Base-by-base conservation (phyloP, 2,888 invertebrate genomes). In the Dyspetes luteomarginatus region DNA sequence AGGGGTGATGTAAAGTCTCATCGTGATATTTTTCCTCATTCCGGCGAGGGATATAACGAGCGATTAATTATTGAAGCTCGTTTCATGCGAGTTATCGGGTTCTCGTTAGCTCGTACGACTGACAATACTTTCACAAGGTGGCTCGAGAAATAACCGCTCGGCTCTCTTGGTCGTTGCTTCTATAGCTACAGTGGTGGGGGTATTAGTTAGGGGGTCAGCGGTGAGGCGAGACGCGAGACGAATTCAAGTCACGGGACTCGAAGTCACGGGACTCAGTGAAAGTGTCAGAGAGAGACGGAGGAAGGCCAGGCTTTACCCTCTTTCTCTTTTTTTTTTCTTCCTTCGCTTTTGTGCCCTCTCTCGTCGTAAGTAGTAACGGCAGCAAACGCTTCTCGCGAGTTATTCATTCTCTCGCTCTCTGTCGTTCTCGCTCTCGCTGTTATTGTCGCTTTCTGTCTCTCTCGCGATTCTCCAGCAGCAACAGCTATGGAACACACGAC, bases 251-350 rank as follows among this genome's bases (percentile, higher is more conserved):
- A 88, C 86, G 87, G 87, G 87, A 89, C 86, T 86, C 72, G 84
- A 62, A 88, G 89, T 87, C 87, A 87, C 86, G 87, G 87, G 88
- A 87, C 86, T 86, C 83, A 87, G 88, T 88, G 90, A 89, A 89
- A 89, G 89, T 89, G 87, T 87, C 87, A 82, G 82, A 85, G 82
- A 69, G 85, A 86, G 84, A 82, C 76, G 81, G 85, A 81, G 84
- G 82, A 82, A 84, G 82, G 84, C 85, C 82, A 78, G 69, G 69
- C 80, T 77, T 73, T 60, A 67, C 43, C 77, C 81, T 78, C 81
- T 74, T 80, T 80, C 81, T 83, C 74, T 79, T 83, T 81, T 82
- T 76, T 82, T 78, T 83, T 85, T 62, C 80, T 50, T 28, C 50
- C n/a, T n/a, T n/a, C n/a, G n/a, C n/a, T n/a, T n/a, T 62, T 56